Evolutionary conservation across 2,113 vertebrate genomes (phyloP).

Genomic region (Oryctolagus cuniculus): mOryCun1.1 NC_091440.1:4561501-4562000

Average conservation of each 20-base stretch:
- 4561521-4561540: not conserved
- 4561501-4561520: not conserved
- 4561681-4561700: not conserved
- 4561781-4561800: not conserved
- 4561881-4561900: not conserved
- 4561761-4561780: not conserved
- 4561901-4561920: not conserved
- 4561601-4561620: conserved; percentile 21
- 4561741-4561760: not conserved
- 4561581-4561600: not conserved
- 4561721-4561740: not conserved
- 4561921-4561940: not conserved
- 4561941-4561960: not conserved
- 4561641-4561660: not conserved
- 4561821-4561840: not conserved
- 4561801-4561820: not conserved
- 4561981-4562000: not conserved
- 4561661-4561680: not conserved
- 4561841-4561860: conserved; percentile 19
- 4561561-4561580: conserved; percentile 22
- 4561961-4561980: not conserved
- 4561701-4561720: not conserved
- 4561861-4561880: not conserved
- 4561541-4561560: not conserved
- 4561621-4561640: conserved; percentile 4